Evolutionary conservation across 2,888 invertebrate species (phyloP).

Genomic region (Pseudococcus viburni): DNA sequence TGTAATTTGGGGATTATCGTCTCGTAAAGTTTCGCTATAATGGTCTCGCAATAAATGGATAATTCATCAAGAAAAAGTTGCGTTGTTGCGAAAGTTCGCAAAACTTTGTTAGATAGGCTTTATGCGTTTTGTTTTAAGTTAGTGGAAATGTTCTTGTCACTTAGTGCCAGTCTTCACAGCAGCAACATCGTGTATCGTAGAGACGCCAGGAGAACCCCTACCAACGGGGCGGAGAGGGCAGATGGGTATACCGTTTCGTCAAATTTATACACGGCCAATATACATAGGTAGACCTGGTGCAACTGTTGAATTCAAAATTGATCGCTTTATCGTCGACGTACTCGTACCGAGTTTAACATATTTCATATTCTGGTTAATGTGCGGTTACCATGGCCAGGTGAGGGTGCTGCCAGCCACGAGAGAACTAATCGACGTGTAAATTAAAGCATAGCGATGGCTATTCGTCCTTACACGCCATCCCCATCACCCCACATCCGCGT

Average conservation of each 20-base stretch:
- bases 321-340: conserved; percentile 32
- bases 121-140: conserved; percentile 34
- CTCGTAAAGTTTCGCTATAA: conserved; percentile 43
- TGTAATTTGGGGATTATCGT: conserved; percentile 51
- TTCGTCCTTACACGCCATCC: not conserved
- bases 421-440: conserved; percentile 10
- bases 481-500: too few species aligned
- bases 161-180: conserved; percentile 13
- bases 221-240: not conserved
- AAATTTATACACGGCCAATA: not conserved
- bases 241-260: not conserved
- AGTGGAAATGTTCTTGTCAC: conserved; percentile 43
- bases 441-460: not conserved
- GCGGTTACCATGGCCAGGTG: not conserved
- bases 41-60: conserved; percentile 54
- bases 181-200: not conserved
- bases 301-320: conserved; percentile 47
- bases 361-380: not conserved
- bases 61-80: conserved; percentile 53
- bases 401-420: not conserved
- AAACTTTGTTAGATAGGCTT: conserved; percentile 52
- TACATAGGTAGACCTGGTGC: not conserved
- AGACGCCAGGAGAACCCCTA: not conserved
- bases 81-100: conserved; percentile 17
- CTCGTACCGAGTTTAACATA: not conserved